Evolutionary conservation across 1,140 invertebrate genomes (phyloP).

Genomic region (Sycophila sp.): DNA sequence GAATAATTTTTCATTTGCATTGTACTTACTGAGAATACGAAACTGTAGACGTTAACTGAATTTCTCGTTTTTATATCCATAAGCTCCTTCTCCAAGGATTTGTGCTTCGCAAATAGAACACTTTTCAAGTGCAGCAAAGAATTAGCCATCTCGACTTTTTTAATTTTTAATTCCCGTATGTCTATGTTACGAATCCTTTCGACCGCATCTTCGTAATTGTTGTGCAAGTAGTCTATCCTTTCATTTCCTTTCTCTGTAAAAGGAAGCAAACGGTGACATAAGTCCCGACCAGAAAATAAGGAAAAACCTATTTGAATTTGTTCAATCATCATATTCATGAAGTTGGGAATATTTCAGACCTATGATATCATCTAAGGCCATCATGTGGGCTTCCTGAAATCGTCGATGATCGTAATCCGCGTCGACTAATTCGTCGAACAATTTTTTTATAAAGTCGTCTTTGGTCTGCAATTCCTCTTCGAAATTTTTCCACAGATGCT

Average conservation of each 20-base stretch:
- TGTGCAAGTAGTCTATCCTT: constrained; percentile 67
- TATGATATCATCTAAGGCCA: constrained; percentile 74
- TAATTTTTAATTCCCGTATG: constrained; percentile 44
- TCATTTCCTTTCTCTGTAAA: constrained; percentile 61
- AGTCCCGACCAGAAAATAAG: no score
- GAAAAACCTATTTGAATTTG: no score
- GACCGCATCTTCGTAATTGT: constrained; percentile 66
- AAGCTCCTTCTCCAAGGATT: constrained; percentile 45
- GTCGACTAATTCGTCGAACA: constrained; percentile 73
- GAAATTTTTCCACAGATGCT: constrained; percentile 72
- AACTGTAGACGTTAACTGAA: constrained; percentile 50
- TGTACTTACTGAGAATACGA: constrained; percentile 55
- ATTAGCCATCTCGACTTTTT: constrained; percentile 42
- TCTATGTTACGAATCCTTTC: constrained; percentile 42
- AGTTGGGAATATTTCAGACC: constrained; percentile 67
- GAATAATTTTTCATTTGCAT: no score
- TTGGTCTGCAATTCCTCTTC: constrained; percentile 72
- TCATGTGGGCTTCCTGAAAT: constrained; percentile 75
- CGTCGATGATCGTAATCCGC: constrained; percentile 76
- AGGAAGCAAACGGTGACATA: no score
- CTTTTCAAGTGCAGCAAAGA: constrained; percentile 48
- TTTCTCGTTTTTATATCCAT: constrained; percentile 49
- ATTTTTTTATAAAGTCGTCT: constrained; percentile 71
- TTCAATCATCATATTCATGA: no score
- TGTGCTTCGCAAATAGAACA: constrained; percentile 47